These are phyloP conservation scores for Myotis yumanensis DNA, from an alignment of 2,113 vertebrate species.

Conservation along the genomic window DNA sequence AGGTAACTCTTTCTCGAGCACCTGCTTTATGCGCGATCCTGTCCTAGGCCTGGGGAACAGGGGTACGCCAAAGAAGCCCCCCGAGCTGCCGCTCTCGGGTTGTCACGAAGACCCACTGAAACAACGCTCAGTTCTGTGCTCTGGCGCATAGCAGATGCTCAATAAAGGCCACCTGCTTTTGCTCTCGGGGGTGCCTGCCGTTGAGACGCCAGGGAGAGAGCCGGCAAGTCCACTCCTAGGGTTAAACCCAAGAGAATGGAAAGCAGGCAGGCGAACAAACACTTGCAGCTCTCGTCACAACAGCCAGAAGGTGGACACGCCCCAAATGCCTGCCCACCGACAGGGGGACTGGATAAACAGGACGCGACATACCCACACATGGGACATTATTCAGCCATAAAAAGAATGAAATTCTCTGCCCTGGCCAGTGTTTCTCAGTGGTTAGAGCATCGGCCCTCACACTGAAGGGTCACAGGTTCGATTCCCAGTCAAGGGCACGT, in stretches of 20 bases:
- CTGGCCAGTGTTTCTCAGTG: too few species aligned
- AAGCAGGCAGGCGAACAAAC: background rate
- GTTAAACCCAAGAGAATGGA: background rate
- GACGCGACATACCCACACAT: accelerated
- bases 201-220: background rate
- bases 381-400: background rate
- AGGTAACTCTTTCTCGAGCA: background rate
- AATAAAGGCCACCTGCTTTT: background rate
- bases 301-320: background rate
- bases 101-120: accelerated
- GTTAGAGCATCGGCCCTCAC: too few species aligned
- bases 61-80: background rate
- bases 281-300: too few species aligned
- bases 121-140: accelerated
- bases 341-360: background rate
- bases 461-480: too few species aligned
- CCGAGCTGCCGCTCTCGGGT: background rate
- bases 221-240: background rate
- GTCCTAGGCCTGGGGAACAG: background rate
- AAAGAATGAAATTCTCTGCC: background rate
- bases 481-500: too few species aligned
- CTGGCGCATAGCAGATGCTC: background rate
- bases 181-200: background rate
- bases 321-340: background rate
- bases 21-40: too few species aligned